phyloP scores from a whole-genome alignment of 2,113 vertebrate genomes.

The Columbina picui region DNA sequence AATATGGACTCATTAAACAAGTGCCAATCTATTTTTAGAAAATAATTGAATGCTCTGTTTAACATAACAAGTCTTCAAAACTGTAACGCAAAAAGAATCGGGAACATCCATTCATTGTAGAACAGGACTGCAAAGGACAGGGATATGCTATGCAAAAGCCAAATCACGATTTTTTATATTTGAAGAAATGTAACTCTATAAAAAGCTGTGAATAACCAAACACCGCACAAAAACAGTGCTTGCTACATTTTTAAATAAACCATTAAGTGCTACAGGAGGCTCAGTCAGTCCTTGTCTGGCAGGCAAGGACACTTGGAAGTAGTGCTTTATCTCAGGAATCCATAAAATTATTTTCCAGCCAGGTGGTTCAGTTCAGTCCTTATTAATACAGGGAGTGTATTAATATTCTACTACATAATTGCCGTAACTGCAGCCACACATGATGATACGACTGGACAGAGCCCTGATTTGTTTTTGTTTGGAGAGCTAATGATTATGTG shows the following conservation, averaged over 20 bases:
- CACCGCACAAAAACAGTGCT: background rate
- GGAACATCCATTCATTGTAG: background rate
- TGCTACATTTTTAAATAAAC: background rate
- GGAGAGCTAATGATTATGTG: background rate
- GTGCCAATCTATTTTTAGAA: constrained; percentile 44
- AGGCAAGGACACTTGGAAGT: background rate
- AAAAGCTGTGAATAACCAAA: background rate
- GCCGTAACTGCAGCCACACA: background rate
- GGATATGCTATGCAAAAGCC: background rate
- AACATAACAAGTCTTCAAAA: background rate
- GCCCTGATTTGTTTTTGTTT: background rate
- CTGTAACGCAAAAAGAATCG: background rate
- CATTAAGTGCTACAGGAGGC: background rate
- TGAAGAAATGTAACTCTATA: background rate
- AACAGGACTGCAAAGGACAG: background rate
- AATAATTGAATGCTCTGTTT: constrained; percentile 29
- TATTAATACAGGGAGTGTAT: background rate
- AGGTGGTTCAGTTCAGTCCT: background rate
- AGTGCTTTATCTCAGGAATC: background rate
- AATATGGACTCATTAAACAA: constrained; percentile 23
- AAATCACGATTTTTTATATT: background rate
- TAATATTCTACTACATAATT: background rate
- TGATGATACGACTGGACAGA: background rate
- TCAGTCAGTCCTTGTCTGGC: background rate
- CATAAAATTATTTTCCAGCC: background rate